Conservation (phyloP, 2,113 vertebrate genomes). For the Sapayoa aenigma region DNA sequence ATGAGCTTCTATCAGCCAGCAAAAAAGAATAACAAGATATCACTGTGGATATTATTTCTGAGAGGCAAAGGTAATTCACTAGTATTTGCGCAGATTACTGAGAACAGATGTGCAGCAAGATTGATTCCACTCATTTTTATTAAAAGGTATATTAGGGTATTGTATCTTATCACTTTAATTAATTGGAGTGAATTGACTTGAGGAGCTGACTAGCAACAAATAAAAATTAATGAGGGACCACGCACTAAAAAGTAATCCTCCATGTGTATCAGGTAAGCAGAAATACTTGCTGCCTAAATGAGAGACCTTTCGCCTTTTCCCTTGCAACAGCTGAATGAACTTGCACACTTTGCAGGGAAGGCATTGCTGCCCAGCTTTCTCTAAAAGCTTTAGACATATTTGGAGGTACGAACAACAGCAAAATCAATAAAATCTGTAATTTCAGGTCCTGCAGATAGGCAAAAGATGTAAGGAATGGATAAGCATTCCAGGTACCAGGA, state of each 20-base stretch:
- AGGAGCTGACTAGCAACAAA: slow-evolving; percentile 19
- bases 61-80: neutral
- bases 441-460: neutral
- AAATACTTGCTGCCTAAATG: neutral
- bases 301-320: neutral
- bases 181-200: slow-evolving; percentile 58
- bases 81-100: slow-evolving; percentile 44
- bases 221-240: slow-evolving; percentile 38
- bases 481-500: neutral
- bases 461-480: neutral
- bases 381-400: neutral
- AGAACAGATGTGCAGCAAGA: slow-evolving; percentile 36
- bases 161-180: slow-evolving; percentile 51
- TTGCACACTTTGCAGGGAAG: neutral
- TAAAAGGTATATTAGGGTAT: slow-evolving; percentile 33
- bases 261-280: neutral
- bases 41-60: neutral
- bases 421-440: neutral
- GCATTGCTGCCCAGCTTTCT: neutral
- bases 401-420: neutral
- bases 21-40: slow-evolving; percentile 6
- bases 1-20: neutral
- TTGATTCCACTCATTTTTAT: slow-evolving; percentile 59
- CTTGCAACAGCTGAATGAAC: neutral
- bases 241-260: slow-evolving; percentile 1